Evolutionary conservation across 1,140 invertebrate genomes (phyloP).

Genomic region (Euwallacea fornicatus): DNA sequence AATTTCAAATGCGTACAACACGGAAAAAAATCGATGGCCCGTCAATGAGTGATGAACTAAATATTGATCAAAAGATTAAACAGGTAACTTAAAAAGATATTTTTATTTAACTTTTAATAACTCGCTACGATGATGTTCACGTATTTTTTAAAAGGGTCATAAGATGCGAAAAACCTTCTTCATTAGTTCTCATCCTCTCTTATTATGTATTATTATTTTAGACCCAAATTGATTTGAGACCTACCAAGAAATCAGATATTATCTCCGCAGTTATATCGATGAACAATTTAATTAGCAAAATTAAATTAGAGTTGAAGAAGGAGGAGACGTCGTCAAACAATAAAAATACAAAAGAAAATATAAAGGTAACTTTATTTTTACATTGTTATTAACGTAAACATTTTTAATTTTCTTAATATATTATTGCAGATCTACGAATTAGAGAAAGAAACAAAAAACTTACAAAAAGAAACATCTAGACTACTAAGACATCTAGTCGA

Average conservation of each 20-base stretch:
- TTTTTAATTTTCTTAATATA: conserved; percentile 1
- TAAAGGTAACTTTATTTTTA: conserved; percentile 17
- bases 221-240: conserved; percentile 26
- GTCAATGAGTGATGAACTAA: conserved; percentile 24
- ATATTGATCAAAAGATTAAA: conserved; percentile 31
- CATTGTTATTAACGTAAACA: neutral
- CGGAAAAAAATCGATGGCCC: conserved; percentile 20
- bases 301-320: conserved; percentile 42
- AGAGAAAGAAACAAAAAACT: conserved; percentile 25
- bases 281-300: conserved; percentile 45
- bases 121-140: neutral
- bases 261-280: conserved; percentile 42
- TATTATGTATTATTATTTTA: conserved; percentile 22
- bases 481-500: conserved; percentile 1
- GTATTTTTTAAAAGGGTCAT: conserved; percentile 30
- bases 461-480: conserved; percentile 29
- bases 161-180: neutral
- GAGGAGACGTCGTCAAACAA: conserved; percentile 16
- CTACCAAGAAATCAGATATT: conserved; percentile 43
- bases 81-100: conserved; percentile 17
- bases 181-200: neutral
- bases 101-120: neutral
- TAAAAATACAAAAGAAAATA: conserved; percentile 29
- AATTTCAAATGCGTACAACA: conserved; percentile 14
- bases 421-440: neutral